Conservation (phyloP, 2,113 vertebrate species). For the Dipodomys merriami region DNA sequence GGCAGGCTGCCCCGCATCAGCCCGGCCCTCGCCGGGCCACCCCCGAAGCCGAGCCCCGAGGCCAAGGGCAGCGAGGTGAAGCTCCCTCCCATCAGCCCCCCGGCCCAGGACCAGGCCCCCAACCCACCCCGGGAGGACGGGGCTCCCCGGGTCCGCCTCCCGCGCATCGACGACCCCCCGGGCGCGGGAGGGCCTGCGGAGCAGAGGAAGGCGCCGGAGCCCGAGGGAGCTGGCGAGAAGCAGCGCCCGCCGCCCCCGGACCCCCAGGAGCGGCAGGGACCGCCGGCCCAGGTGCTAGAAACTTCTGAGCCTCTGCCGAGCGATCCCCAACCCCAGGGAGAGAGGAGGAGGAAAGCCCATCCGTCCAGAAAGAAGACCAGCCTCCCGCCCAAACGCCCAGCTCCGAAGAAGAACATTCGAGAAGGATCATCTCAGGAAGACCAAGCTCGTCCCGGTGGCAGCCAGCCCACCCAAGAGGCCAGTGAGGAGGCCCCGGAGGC, state of each 20-base stretch:
- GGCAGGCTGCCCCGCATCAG: conserved; percentile 72
- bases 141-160: neutral
- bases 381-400: neutral
- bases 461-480: neutral
- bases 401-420: neutral
- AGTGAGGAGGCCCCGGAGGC: fast-evolving
- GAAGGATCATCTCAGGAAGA: neutral
- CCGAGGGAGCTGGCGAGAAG: neutral
- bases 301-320: neutral
- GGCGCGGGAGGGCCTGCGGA: neutral
- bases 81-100: conserved; percentile 68
- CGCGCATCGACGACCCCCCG: conserved; percentile 39
- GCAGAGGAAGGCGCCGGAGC: neutral
- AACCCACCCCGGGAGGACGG: neutral
- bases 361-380: neutral
- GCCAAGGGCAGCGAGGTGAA: conserved; percentile 59
- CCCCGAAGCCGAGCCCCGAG: neutral
- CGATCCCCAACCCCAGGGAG: neutral
- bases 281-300: neutral
- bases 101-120: fast-evolving
- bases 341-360: neutral
- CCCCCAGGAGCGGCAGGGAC: neutral
- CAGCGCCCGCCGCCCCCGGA: neutral
- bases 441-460: neutral
- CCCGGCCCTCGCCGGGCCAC: conserved; percentile 4